Base-by-base conservation (phyloP, 2,113 vertebrate species). In the Lampris megalopsis region DNA sequence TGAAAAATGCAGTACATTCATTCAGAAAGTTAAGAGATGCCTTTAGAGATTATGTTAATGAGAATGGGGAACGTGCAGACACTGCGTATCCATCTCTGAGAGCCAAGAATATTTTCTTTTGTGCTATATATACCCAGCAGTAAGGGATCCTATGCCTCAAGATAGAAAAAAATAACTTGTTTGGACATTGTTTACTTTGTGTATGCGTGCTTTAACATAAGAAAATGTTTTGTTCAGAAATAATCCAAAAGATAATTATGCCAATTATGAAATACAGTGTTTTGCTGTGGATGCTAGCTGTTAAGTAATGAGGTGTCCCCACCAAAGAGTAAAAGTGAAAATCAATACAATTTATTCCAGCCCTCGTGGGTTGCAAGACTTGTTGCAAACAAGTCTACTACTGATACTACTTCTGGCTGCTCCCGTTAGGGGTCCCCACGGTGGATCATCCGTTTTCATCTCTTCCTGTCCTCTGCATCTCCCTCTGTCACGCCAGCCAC, bases 1-100 rank as follows among this genome's bases (percentile, higher is more conserved):
- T 89, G 69, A 86, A 92, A 86, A 86, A 92, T 90, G 83, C 62
- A 86, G 11, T 74, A 89, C 13, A 75, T 62, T 57, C 3, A 74
- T 66, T 87, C 37, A 74, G 81, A 66, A 72, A 75, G 82, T 76
- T 65, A 83, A 24, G 79, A 80, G 63, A 75, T 88, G 72, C 77
- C 78, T 79, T 77, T 57, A 78, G 75, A 85, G 78, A 42, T 81
- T 53, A 41, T 76, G 73, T 72, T 90, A 88, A 86, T 79, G 61
- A 84, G 73, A 3, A 82, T 2, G 40, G 64, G 54, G 72, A 85
- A 86, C 83, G 68, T 86, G 77, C 75, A 81, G 71, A 77, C 65
- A 70, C 83, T 66, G 74, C 86, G 52, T 58, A 59, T 79, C 78
- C 73, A 68, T 83, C 59, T 82, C 81, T 81, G 5, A 40, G 47